phyloP scores from a whole-genome alignment of 1,140 invertebrate genomes.

The Drosophila nikananu region DNA sequence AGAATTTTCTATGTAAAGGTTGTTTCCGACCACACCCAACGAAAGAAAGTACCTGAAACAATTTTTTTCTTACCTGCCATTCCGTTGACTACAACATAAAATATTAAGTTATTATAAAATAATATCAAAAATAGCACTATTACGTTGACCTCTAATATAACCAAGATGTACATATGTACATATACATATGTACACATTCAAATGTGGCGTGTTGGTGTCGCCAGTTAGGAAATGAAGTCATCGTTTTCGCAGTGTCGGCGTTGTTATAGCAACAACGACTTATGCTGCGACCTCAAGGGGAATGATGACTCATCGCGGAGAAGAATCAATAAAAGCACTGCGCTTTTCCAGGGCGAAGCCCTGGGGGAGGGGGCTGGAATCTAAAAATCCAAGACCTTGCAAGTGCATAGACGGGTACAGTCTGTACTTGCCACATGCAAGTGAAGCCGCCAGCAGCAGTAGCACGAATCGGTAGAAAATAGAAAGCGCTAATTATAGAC shows the following conservation, averaged over 20 bases:
- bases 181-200: background rate
- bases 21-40: constrained; percentile 7
- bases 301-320: constrained; percentile 59
- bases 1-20: background rate
- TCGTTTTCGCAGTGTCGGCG: constrained; percentile 24
- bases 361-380: background rate
- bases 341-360: background rate
- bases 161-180: background rate
- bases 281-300: constrained; percentile 40
- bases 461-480: constrained; percentile 39
- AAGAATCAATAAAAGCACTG: constrained; percentile 10
- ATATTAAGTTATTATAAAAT: background rate
- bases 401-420: constrained; percentile 49
- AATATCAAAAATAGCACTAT: background rate
- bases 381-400: constrained; percentile 35
- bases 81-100: background rate
- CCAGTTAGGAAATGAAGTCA: constrained; percentile 67
- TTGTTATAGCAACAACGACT: constrained; percentile 13
- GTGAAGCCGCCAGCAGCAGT: background rate
- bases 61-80: background rate
- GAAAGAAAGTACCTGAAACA: background rate
- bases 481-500: constrained; percentile 68
- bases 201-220: constrained; percentile 5
- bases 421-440: constrained; percentile 30
- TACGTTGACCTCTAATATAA: background rate